Evolutionary conservation across 2,113 vertebrate species (phyloP).

Genomic region (Gadus macrocephalus): DNA sequence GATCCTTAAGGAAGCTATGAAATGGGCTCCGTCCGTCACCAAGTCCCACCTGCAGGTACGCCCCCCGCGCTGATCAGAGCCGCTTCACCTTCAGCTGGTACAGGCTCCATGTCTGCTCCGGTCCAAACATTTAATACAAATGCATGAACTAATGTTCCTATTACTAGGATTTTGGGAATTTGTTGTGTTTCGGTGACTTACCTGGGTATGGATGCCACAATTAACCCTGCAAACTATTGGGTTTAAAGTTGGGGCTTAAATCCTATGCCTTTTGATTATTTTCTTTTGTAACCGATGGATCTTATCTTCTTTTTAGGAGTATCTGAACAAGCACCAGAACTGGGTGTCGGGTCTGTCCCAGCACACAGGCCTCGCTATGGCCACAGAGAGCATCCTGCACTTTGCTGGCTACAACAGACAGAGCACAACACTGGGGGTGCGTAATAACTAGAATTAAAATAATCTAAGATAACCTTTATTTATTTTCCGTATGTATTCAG

Average conservation of each 20-base stretch:
- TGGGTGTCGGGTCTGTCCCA: constrained; percentile 96
- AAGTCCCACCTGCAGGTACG: constrained; percentile 95
- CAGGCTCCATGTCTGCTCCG: too few relatives aligned
- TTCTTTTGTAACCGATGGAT: background rate
- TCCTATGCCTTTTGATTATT: background rate
- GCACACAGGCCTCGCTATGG: constrained; percentile 98
- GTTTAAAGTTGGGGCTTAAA: background rate
- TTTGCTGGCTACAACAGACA: constrained; percentile 94
- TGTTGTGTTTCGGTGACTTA: background rate
- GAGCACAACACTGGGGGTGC: constrained; percentile 90
- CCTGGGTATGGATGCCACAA: too few relatives aligned
- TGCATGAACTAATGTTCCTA: too few relatives aligned
- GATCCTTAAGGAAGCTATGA: constrained; percentile 98
- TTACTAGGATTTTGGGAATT: too few relatives aligned
- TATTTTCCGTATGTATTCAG: too few relatives aligned
- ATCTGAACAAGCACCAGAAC: constrained; percentile 97
- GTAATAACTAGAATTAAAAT: constrained; percentile 36
- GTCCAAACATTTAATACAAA: too few relatives aligned
- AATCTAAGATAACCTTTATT: too few relatives aligned
- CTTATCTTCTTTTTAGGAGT: constrained; percentile 75
- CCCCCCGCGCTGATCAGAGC: too few relatives aligned
- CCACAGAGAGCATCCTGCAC: constrained; percentile 93
- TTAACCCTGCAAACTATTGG: background rate
- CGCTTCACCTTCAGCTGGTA: too few relatives aligned
- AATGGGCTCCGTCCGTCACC: constrained; percentile 96